Percentiles rank a stretch among this genome's conserved stretches.
phyloP scores from a whole-genome alignment of 1,140 invertebrate species.

The Anoplophora glabripennis region DNA sequence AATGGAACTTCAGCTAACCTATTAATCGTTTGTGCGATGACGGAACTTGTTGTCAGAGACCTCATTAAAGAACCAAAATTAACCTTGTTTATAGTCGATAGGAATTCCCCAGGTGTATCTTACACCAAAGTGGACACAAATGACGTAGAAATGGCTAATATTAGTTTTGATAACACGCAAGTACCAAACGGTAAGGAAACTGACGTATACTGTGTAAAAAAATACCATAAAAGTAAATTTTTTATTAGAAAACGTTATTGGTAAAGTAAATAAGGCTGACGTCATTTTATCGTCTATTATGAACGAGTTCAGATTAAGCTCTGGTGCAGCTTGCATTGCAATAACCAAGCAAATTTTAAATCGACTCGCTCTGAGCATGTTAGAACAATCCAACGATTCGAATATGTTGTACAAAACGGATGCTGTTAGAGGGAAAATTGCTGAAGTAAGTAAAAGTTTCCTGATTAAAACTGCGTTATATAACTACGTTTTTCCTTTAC shows the following conservation, averaged over 20 bases:
- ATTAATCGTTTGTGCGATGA: slow-evolving; percentile 54
- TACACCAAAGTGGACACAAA: slow-evolving; percentile 47
- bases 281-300: slow-evolving; percentile 39
- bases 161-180: slow-evolving; percentile 53
- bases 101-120: slow-evolving; percentile 65
- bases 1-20: slow-evolving; percentile 52
- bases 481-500: no score
- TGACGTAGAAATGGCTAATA: slow-evolving; percentile 27
- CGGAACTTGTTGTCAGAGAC: slow-evolving; percentile 35
- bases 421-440: slow-evolving; percentile 28
- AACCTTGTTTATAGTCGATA: slow-evolving; percentile 72
- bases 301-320: slow-evolving; percentile 43
- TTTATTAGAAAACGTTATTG: slow-evolving; percentile 47
- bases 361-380: slow-evolving; percentile 58
- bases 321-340: slow-evolving; percentile 42
- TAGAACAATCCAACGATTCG: slow-evolving; percentile 57
- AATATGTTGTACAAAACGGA: slow-evolving; percentile 51
- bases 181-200: slow-evolving; percentile 44
- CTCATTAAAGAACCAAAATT: slow-evolving; percentile 50
- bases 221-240: not conserved
- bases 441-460: slow-evolving; percentile 27
- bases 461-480: no score
- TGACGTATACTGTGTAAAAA: not conserved
- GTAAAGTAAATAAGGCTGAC: slow-evolving; percentile 36
- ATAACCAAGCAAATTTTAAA: slow-evolving; percentile 52